Base-by-base conservation (phyloP, 53 echinoderm and acorn worm genomes). In the Paelopatides confundens region DNA sequence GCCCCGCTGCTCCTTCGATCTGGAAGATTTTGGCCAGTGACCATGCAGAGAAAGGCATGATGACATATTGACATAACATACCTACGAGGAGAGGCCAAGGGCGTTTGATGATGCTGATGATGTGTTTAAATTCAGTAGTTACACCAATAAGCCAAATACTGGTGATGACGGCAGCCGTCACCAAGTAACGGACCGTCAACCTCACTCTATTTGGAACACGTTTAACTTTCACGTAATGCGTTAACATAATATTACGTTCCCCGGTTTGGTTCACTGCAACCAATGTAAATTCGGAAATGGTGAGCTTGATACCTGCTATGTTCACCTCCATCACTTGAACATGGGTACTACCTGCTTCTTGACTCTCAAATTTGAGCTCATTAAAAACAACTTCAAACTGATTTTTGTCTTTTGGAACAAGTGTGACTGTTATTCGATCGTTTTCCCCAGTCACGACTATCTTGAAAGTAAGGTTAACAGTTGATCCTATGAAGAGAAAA, bases 41-140 rank as follows among this genome's bases (percentile, higher is more conserved):
- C 87, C 87, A 99, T 11, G 99, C 92, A 30, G 95, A 69, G 21
- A 93, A 88, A 27, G 99, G 99, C 96, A 99, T 99, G 71, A 99
- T 69, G 40, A 96, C 33, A 74, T 96, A 99, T 79, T 99, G 99
- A 27, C 99, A 99, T 17, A 99, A 32, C 76, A 95, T 88, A 0
- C 99, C 99, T 3, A 99, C 89, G 37, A 93, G 50, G 43, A 99
- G 65, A 0, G 89, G 92, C 71, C 85, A 95, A 0, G 99, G 99
- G 2, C 91, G 86, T 23, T 87, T 86, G 8, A 99, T 34, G 82
- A 94, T 94, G 2, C 82, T 31, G 91, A 92, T 87, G 2, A 99
- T 89, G 17, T 87, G 85, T 40, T 82, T 66, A 6, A 91, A 66
- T 47, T 99, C 96, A 38, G 93, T 91, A 29, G 91, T 94, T n/a